A percentile compares a stretch with the other conserved stretches of the same genome.
Evolutionary conservation across 2,113 vertebrate genomes (phyloP).

Genomic region (Sigmodon hispidus): DNA sequence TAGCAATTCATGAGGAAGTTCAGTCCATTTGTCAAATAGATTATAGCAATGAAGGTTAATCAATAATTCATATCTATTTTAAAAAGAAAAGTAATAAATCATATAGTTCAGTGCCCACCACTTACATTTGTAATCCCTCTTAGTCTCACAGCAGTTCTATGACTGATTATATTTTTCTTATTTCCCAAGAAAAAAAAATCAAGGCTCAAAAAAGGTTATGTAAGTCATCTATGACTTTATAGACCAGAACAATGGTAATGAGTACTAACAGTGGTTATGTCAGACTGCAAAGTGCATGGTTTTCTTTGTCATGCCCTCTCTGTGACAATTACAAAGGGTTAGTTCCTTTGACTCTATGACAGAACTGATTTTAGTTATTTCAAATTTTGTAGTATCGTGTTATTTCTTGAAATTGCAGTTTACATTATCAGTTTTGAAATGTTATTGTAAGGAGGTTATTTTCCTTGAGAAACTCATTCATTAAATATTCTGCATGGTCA

Average conservation of each 20-base stretch:
- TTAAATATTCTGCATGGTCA: background rate
- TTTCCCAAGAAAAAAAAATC: background rate
- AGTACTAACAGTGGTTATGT: background rate
- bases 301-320: background rate
- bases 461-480: background rate
- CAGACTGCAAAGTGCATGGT: background rate
- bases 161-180: slow-evolving; percentile 27
- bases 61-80: slow-evolving; percentile 64
- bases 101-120: background rate
- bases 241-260: background rate
- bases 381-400: background rate
- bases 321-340: background rate
- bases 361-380: background rate
- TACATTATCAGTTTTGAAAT: background rate
- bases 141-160: slow-evolving; percentile 3
- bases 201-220: background rate
- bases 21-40: slow-evolving; percentile 57
- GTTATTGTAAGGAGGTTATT: background rate
- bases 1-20: slow-evolving; percentile 37
- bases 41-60: slow-evolving; percentile 61
- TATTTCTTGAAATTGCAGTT: background rate
- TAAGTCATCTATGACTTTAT: background rate
- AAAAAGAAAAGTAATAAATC: slow-evolving; percentile 64
- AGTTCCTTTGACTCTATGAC: background rate
- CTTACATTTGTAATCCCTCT: slow-evolving; percentile 52